Base-by-base conservation (phyloP, 1,140 invertebrate genomes). In the Adoxophyes honmai region DNA sequence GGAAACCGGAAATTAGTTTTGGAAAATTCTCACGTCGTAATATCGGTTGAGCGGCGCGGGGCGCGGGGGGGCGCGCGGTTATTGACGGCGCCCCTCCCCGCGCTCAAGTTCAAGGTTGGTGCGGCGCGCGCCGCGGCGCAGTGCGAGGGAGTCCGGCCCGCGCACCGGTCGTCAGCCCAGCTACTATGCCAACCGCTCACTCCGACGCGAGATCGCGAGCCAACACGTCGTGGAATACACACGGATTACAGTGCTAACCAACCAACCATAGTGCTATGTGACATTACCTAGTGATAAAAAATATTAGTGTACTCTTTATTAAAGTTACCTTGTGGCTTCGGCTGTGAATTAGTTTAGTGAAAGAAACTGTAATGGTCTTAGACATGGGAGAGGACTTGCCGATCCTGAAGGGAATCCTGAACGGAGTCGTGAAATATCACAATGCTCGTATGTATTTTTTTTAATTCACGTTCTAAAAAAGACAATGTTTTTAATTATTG, bases 381-480 rank as follows among this genome's bases (percentile, higher is more conserved):
- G 90, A 91, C 82, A 96, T 96, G 95, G 94, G 92, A 83, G 95
- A 96, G 91, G 94, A 96, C 91, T 91, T 96, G 86, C 95, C 95
- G 63, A 96, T 96, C 75, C 91, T 96, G 33, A 96, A 96, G 86
- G 95, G 94, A 62, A 96, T 96, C 84, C 92, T 96, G 54, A 96
- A 96, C 86, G 95, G 95, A 78, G 94, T 94, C 68, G 94, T 95
- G 79, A 94, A 95, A 86, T 96, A 96, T 89, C 95, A 95, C 85
- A 96, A 96, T 93, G 95, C 95, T 91, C 95, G 95, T 96, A 96
- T 87, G 95, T 96, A 91, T 91, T 64, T 60, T 71, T 75, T 56
- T 60, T 57, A 37, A 36, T 18, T 2, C 10, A 16, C 15, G 5
- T 44, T 18, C 18, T n/a, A 2, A 44, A 44, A n/a, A n/a, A 21